Conservation (phyloP, 2,888 invertebrate genomes). For the Cataglyphis albicans region DNA sequence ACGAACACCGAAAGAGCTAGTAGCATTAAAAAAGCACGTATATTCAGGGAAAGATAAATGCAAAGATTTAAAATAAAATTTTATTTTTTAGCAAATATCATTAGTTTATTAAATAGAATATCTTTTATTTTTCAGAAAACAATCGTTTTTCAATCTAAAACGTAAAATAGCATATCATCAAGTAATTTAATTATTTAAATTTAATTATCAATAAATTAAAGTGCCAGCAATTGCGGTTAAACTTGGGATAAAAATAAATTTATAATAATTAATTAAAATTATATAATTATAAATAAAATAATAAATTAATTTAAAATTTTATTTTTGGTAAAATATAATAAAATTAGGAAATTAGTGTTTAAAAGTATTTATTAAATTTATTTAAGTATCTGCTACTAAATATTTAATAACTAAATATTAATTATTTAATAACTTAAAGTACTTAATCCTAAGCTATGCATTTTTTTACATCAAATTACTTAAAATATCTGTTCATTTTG, state of each 20-base stretch:
- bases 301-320: no score
- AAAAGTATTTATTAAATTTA: no score
- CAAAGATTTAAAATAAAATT: slow-evolving; percentile 14
- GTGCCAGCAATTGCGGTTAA: no score
- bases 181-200: neutral
- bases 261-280: no score
- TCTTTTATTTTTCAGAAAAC: neutral
- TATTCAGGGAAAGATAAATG: neutral
- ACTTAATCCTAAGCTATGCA: neutral
- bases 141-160: neutral
- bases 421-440: neutral
- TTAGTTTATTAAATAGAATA: neutral
- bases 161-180: neutral
- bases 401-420: neutral
- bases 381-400: neutral
- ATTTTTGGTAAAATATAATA: no score
- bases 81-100: neutral
- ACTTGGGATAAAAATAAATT: no score
- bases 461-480: neutral
- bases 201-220: no score
- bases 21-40: neutral
- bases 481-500: neutral
- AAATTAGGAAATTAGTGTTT: no score
- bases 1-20: neutral
- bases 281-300: no score